Conservation (phyloP, 1,140 invertebrate genomes). For the Luehdorfia chinensis region DNA sequence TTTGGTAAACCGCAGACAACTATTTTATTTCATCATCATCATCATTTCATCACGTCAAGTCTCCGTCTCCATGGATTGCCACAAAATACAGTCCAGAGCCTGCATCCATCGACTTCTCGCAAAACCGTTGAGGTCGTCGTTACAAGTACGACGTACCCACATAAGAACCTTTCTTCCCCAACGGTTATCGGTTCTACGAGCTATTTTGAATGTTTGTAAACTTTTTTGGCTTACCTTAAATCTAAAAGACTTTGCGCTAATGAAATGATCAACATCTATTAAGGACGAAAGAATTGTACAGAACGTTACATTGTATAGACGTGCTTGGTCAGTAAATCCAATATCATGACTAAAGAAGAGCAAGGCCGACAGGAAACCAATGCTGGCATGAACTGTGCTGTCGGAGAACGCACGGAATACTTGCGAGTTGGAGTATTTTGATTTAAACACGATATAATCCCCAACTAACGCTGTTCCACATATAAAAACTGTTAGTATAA, state of each 20-base stretch:
- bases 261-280: conserved; percentile 57
- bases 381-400: conserved; percentile 37
- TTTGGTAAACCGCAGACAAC: no score
- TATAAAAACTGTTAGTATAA: conserved; percentile 38
- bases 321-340: conserved; percentile 25
- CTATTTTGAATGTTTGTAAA: no score
- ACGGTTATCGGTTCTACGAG: no score
- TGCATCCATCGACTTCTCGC: no score
- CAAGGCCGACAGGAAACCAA: conserved; percentile 44
- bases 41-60: no score
- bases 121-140: no score
- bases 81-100: no score
- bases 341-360: conserved; percentile 46
- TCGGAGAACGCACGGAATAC: conserved; percentile 45
- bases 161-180: no score
- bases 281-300: conserved; percentile 49
- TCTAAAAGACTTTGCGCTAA: conserved; percentile 49
- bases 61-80: no score
- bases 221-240: conserved; percentile 42
- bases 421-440: conserved; percentile 42
- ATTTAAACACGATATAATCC: conserved; percentile 52
- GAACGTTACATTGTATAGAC: conserved; percentile 38
- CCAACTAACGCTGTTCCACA: conserved; percentile 35
- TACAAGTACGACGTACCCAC: no score
- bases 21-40: no score